Conservation (phyloP, 2,888 invertebrate species). For the Caenorhabditis virilis region DNA sequence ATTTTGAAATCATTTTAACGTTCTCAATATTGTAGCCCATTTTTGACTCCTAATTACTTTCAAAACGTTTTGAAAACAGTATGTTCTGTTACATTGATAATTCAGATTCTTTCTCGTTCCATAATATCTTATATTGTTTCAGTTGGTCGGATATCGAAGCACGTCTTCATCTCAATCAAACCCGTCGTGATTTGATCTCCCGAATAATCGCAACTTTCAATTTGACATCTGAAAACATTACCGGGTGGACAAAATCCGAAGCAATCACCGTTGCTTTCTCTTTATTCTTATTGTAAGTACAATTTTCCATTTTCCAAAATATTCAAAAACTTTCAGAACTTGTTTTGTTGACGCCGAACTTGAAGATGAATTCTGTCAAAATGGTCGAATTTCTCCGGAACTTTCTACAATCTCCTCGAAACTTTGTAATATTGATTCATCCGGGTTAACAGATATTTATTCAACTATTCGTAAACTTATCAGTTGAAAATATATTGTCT, state of each 20-base stretch:
- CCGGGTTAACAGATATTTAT: no score
- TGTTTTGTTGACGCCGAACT: constrained; percentile 27
- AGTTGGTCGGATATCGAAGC: constrained; percentile 42
- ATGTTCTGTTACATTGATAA: no score
- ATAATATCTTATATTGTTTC: no score
- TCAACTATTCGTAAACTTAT: no score
- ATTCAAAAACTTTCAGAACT: constrained; percentile 16
- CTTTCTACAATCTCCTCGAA: constrained; percentile 3
- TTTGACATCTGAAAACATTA: constrained; percentile 37
- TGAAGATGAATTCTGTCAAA: constrained; percentile 33
- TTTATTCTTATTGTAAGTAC: constrained; percentile 20
- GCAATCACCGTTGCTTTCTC: constrained; percentile 11
- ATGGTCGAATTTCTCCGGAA: constrained; percentile 13
- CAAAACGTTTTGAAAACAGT: no score
- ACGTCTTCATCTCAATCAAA: constrained; percentile 21
- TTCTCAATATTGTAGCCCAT: no score
- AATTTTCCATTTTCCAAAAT: neutral
- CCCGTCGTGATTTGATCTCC: constrained; percentile 23
- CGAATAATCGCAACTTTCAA: constrained; percentile 33
- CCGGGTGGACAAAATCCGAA: constrained; percentile 31
- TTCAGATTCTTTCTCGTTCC: no score
- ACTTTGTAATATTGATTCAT: constrained; percentile 15
- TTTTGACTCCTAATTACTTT: no score
- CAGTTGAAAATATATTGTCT: no score
- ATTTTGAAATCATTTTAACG: no score